Base-by-base conservation (phyloP, 2,797 vertebrate genomes). In the Coregonus suidteri region DNA sequence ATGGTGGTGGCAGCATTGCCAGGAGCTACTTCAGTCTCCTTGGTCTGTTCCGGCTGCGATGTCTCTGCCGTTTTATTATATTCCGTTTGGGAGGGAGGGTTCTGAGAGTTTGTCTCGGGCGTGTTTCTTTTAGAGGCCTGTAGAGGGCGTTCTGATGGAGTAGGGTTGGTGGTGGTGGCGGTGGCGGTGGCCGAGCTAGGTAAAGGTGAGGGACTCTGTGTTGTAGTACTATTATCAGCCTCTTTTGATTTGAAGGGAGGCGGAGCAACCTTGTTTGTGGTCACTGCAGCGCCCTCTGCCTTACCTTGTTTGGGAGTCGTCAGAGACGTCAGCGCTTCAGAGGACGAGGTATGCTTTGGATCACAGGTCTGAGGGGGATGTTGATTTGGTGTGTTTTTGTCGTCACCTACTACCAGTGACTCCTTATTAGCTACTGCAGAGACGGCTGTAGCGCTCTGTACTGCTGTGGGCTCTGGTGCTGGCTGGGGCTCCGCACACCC, bases 161-260 rank as follows among this genome's bases (percentile, higher is more conserved):
- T 25, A 35, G 77, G 71, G 56, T 41, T 37, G 34, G 56, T 72
- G 54, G 71, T 3, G n/a, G 20, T 47, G 54, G 15, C 74, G 56
- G 71, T 34, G n/a, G 20, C 53, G 54, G 15, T 75, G 56, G 71
- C 81, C 18, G 84, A 67, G 75, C 82, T 81, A 66, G 81, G 71
- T 71, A 80, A 83, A 71, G 74, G 81, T 47, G 59, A 64, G 59
- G 20, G 59, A 18, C 80, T 83, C 14, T 31, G 80, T 74, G 54
- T 25, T n/a, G 31, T 62, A 18, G 31, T 31, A 25, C 77, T 51
- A 56, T 78, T 77, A 81, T 80, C 81, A 1, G 73, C 66, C 75
- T 88, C 90, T 76, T 83, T 88, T 62, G 75, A 76, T 88, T 81
- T 79, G 76, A 85, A 82, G 66, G 18, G 53, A 15, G 53, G 67